phyloP scores from a whole-genome alignment of 2,113 vertebrate species.

The Poecile atricapillus region DNA sequence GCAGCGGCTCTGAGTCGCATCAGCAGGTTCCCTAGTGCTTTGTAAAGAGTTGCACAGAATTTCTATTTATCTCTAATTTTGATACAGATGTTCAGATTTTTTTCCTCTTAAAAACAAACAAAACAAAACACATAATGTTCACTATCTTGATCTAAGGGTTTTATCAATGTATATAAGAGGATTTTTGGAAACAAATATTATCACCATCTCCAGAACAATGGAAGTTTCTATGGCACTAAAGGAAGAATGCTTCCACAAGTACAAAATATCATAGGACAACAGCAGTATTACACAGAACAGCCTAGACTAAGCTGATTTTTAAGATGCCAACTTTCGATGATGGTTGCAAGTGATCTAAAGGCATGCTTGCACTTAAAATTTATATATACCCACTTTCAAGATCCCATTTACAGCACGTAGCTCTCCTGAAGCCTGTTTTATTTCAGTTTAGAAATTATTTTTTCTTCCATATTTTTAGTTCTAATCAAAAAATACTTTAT shows the following conservation, averaged over 20 bases:
- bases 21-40: background rate
- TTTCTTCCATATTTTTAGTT: background rate
- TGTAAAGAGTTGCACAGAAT: background rate
- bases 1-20: background rate
- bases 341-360: background rate
- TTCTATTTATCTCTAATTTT: background rate
- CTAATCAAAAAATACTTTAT: background rate
- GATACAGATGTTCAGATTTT: background rate
- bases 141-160: background rate
- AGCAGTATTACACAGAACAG: background rate
- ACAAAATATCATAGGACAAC: background rate
- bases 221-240: background rate
- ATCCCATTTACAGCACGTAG: background rate
- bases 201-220: background rate
- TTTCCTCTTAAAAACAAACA: background rate
- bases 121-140: background rate
- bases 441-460: background rate
- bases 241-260: background rate
- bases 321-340: background rate
- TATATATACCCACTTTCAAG: background rate
- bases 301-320: background rate
- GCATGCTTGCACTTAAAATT: background rate
- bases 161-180: background rate
- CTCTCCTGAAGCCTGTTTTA: background rate
- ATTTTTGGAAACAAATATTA: background rate